A percentile compares a stretch with the other conserved stretches of the same genome.
These are phyloP conservation scores for Miniopterus natalensis DNA, from an alignment of 2,113 vertebrate genomes.

Conservation along the genomic window DNA sequence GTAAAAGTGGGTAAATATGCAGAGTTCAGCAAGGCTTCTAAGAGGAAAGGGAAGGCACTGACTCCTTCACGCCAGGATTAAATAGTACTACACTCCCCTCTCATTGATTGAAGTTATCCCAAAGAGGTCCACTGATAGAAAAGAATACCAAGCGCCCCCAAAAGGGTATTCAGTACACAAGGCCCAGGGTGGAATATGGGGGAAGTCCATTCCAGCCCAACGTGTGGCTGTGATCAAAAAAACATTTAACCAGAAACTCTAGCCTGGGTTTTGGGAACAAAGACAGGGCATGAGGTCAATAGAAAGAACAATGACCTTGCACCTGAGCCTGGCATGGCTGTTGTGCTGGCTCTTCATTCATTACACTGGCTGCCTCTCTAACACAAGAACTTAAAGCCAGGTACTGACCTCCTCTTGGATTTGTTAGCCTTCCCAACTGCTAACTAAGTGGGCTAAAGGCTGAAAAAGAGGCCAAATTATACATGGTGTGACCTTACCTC, in stretches of 20 bases:
- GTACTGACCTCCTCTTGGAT: not conserved
- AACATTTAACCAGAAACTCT: not conserved
- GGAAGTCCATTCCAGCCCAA: not conserved
- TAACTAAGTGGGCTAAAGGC: not conserved
- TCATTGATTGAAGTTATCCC: not conserved
- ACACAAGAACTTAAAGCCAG: not conserved
- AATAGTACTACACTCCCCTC: not conserved
- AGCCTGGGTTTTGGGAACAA: not conserved
- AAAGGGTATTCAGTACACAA: not conserved
- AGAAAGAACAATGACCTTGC: not conserved
- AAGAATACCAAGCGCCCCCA: not conserved
- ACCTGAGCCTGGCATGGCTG: not conserved
- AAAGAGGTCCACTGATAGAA: not conserved
- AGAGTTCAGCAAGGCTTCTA: not conserved
- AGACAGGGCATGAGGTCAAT: not conserved
- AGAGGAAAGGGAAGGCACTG: not conserved
- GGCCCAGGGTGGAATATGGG: not conserved
- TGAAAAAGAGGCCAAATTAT: slow-evolving; percentile 5
- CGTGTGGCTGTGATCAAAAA: not conserved
- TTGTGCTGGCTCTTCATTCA: not conserved
- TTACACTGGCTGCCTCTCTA: not conserved
- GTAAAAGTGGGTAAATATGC: not conserved
- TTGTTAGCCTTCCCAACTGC: not conserved
- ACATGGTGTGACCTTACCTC: not conserved
- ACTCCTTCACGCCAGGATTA: not conserved